Base-by-base conservation (phyloP, 30 jellyfish, hydroid and myxozoan genomes). In the Phacellophora camtschatica region DNA sequence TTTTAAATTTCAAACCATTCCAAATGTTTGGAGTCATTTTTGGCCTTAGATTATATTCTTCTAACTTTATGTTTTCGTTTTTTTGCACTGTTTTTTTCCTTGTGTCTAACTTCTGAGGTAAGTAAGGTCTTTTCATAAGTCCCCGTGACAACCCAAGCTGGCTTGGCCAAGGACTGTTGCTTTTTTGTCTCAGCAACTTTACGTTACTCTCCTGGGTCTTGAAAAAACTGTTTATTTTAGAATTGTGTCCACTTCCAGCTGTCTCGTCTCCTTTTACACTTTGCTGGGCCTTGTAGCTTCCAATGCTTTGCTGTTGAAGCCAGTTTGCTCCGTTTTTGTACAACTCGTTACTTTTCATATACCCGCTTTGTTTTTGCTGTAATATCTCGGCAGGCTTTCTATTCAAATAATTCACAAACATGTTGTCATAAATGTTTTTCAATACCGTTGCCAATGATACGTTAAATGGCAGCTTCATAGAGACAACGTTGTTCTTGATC, bases 361-460 rank as follows among this genome's bases (percentile, higher is more conserved):
- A 74, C 27, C 42, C 37, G 45, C 16, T 43, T 39, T 43, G 24
- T 19, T 56, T 58, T 9, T 56, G 79, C 23, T 43, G 53, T 37
- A 64, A 2, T 28, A 76, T 62, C 46, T 87, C 86, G 22, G 79
- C 22, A 25, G 97, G 97, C 18, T 67, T 86, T 30, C 77, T 87
- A 43, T 94, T 94, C 71, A 87, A 64, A 69, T 94, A 94, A 48
- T 94, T 73, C 56, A 56, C 97, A 79, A 89, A 94, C 99, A 94
- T 94, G 39, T 87, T 97, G 19, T 94, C 94, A 59, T 94, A 94
- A 2, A 94, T 94, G 35, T 94, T 94, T 70, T 77, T 94, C 64
- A 94, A 46, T 30, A 94, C 99, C 4, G 99, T 94, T 18, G 96
- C 90, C 25, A 94, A 74, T 19, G 99, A 88, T 30, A 88, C 99